phyloP scores from a whole-genome alignment of 2,113 vertebrate genomes.

The Morone chrysops region DNA sequence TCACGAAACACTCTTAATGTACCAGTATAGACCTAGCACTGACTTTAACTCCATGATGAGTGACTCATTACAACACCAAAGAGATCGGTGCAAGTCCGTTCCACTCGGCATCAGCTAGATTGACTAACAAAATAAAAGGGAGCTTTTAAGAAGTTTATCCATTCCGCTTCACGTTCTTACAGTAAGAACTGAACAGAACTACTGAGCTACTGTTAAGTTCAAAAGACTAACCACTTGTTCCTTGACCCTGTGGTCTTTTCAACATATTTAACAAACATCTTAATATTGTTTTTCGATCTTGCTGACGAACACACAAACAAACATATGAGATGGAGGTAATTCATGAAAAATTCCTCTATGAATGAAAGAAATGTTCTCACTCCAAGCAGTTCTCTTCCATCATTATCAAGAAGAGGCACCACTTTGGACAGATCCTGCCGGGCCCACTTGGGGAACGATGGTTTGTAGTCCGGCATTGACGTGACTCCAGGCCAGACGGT shows the following conservation, averaged over 20 bases:
- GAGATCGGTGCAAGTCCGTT: no score
- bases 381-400: slow-evolving; percentile 91
- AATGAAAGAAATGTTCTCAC: slow-evolving; percentile 79
- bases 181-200: no score
- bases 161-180: no score
- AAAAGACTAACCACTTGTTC: not conserved
- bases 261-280: not conserved
- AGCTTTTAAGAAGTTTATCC: no score
- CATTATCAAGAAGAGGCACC: slow-evolving; percentile 92
- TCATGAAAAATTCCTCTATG: not conserved
- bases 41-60: no score
- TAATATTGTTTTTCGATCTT: not conserved
- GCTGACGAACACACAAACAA: not conserved
- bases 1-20: no score
- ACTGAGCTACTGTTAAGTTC: no score
- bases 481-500: slow-evolving; percentile 92
- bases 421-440: slow-evolving; percentile 93
- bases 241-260: not conserved
- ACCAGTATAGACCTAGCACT: no score
- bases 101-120: no score
- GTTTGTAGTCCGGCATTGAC: slow-evolving; percentile 96
- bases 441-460: slow-evolving; percentile 95
- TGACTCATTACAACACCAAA: no score
- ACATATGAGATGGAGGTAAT: not conserved
- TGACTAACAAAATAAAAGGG: no score